phyloP scores from a whole-genome alignment of 1,140 invertebrate genomes.

The Camponotus vicinus region DNA sequence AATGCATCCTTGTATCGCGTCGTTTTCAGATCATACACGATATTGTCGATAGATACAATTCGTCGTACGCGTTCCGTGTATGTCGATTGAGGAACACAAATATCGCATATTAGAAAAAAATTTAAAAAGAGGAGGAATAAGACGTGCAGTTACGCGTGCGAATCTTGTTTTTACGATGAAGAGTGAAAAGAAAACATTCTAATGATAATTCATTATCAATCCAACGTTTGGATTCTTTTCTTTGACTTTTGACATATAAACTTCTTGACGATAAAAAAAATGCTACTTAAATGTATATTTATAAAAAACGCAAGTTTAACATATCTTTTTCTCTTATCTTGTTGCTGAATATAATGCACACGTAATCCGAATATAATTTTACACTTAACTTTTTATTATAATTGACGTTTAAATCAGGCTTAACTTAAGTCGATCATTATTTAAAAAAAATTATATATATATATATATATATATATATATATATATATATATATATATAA shows the following conservation, averaged over 20 bases:
- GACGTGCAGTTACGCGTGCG: background rate
- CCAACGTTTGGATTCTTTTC: background rate
- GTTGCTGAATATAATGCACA: constrained; percentile 39
- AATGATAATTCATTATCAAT: constrained; percentile 5
- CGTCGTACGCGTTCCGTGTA: background rate
- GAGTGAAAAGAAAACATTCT: background rate
- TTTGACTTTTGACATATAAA: background rate
- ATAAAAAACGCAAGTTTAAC: background rate
- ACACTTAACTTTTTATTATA: constrained; percentile 1
- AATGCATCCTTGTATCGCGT: background rate
- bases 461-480: no score
- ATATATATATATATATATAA: background rate
- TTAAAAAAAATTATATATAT: constrained; percentile 39
- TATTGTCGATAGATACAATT: constrained; percentile 14
- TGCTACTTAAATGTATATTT: background rate
- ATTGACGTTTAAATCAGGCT: constrained; percentile 34
- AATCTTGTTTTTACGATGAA: background rate
- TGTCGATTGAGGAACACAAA: background rate
- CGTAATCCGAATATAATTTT: constrained; percentile 11
- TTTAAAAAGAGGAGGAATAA: background rate
- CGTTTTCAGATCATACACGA: background rate
- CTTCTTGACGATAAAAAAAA: constrained; percentile 23
- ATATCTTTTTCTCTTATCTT: constrained; percentile 17
- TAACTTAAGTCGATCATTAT: constrained; percentile 38
- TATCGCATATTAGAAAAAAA: background rate